Percentiles rank a stretch among this genome's conserved stretches.
Conservation (phyloP, 2,888 invertebrate genomes). For the Tipula vernalis region DNA sequence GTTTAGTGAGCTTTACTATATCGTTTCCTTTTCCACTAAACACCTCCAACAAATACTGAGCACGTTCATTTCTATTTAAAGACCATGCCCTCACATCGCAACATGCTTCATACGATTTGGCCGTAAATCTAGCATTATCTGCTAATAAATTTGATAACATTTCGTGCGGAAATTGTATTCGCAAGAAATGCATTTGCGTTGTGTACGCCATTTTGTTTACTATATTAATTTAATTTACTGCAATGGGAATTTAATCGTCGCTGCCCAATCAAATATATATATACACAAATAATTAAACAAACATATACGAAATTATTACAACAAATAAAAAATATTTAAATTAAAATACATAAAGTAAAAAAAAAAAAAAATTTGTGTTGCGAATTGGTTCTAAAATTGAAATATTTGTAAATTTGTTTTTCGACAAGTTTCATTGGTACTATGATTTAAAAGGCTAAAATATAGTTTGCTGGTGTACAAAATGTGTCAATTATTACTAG, state of each 20-base stretch:
- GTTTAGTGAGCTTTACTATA: too few species aligned
- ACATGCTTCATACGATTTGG: neutral
- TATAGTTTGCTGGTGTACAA: neutral
- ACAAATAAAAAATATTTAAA: neutral
- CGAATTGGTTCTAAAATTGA: neutral
- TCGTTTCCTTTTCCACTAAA: neutral
- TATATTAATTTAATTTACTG: neutral
- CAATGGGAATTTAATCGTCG: neutral
- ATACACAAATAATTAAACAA: neutral
- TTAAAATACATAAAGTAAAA: neutral
- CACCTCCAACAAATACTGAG: neutral
- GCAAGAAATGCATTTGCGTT: neutral
- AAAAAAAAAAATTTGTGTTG: neutral
- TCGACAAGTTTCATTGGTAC: neutral
- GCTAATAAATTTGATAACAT: neutral
- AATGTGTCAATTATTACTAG: too few species aligned
- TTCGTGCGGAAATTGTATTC: neutral
- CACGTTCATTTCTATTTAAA: neutral
- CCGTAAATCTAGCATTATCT: neutral
- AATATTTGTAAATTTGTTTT: neutral
- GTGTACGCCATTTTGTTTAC: neutral
- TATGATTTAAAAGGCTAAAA: neutral
- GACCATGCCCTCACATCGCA: neutral
- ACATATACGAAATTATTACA: neutral
- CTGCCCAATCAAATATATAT: neutral